Conservation (phyloP, 2,888 invertebrate species). For the Pegoplata infirma region DNA sequence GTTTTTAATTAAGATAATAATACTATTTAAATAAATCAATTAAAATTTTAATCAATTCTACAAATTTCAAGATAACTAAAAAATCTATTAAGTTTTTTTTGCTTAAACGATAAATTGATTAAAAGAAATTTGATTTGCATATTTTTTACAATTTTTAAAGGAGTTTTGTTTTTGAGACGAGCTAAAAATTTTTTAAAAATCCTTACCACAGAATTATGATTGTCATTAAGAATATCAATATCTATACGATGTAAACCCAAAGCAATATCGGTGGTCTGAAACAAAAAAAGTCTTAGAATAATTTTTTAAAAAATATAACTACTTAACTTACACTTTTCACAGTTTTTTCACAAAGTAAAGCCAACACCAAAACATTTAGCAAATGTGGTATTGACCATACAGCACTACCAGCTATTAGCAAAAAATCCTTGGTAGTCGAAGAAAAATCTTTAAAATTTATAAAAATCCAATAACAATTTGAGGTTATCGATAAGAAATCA, state of each 20-base stretch:
- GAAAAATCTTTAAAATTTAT: constrained; percentile 70
- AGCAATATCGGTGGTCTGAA: constrained; percentile 77
- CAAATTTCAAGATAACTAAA: no score
- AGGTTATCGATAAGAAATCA: constrained; percentile 75
- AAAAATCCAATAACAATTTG: constrained; percentile 76
- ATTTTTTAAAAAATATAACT: not conserved
- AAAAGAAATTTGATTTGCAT: no score
- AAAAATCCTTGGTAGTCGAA: constrained; percentile 65
- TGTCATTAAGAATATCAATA: constrained; percentile 73
- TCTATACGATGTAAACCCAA: constrained; percentile 77
- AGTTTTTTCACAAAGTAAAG: constrained; percentile 72
- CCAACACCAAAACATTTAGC: constrained; percentile 71
- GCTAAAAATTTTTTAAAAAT: not conserved
- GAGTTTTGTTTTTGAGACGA: no score
- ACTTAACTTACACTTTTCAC: constrained; percentile 71
- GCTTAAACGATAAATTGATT: no score
- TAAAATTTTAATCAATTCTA: no score
- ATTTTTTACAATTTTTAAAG: no score
- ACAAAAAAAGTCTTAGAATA: constrained; percentile 38
- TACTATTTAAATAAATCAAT: no score
- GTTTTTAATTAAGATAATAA: no score
- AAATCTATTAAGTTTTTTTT: no score
- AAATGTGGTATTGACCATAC: constrained; percentile 74
- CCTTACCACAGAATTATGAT: constrained; percentile 77
- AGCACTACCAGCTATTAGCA: constrained; percentile 68